Evolutionary conservation across 2,888 invertebrate species (phyloP).

Genomic region (Lepeophtheirus nordmannii): DNA sequence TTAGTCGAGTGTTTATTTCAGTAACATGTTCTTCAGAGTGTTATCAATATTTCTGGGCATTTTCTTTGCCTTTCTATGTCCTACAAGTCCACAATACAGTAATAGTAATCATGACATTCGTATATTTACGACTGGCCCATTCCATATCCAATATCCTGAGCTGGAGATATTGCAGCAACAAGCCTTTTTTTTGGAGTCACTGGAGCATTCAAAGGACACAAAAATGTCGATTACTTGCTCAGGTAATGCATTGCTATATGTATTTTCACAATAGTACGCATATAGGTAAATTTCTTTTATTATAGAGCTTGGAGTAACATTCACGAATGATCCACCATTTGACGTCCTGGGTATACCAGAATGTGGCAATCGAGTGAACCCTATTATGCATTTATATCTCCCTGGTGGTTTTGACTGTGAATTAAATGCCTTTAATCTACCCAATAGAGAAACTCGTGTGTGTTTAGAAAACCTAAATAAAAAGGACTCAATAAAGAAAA

Average conservation of each 20-base stretch:
- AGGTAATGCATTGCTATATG: not conserved
- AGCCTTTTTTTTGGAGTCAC: not conserved
- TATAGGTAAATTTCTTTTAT: too few relatives aligned
- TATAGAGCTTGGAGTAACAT: not conserved
- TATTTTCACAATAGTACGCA: not conserved
- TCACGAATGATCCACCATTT: constrained; percentile 15
- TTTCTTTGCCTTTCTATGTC: too few relatives aligned
- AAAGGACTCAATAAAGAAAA: not conserved
- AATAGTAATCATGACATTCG: not conserved
- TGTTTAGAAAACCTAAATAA: not conserved
- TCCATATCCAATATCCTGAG: not conserved
- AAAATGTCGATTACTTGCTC: not conserved
- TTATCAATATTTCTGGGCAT: too few relatives aligned
- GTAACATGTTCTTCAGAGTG: too few relatives aligned
- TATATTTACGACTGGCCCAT: not conserved
- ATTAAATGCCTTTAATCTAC: constrained; percentile 3
- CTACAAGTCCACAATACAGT: too few relatives aligned
- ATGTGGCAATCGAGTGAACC: constrained; percentile 2
- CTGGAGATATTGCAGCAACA: not conserved
- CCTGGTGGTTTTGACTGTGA: not conserved
- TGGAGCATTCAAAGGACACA: not conserved
- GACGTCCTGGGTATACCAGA: constrained; percentile 13
- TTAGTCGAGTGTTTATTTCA: too few relatives aligned
- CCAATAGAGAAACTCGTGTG: not conserved
- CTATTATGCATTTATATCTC: constrained; percentile 7